Conservation (phyloP, 2,888 invertebrate species). For the Hyalella azteca region DNA sequence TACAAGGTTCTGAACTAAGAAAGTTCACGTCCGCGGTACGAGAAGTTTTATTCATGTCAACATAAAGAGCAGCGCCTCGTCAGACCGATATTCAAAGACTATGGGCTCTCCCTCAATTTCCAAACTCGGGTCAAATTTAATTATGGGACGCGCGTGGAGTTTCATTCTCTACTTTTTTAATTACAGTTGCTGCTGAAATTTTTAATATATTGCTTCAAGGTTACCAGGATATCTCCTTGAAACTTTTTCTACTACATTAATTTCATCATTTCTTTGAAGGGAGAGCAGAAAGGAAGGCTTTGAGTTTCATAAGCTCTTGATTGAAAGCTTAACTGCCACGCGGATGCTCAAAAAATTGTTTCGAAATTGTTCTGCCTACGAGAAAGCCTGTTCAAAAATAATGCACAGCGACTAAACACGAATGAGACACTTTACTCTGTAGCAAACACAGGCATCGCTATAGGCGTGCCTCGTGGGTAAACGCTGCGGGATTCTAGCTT, state of each 20-base stretch:
- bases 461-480: too few species aligned
- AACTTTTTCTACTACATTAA: neutral
- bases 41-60: neutral
- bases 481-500: neutral
- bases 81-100: neutral
- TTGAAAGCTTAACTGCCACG: neutral
- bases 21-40: neutral
- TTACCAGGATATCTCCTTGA: neutral
- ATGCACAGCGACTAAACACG: too few species aligned
- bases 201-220: slow-evolving; percentile 9
- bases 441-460: too few species aligned
- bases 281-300: neutral
- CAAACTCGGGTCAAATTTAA: neutral
- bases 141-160: neutral
- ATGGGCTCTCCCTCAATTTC: neutral
- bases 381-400: too few species aligned
- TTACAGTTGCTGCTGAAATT: neutral
- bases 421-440: too few species aligned
- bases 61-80: neutral
- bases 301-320: slow-evolving; percentile 17
- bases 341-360: neutral
- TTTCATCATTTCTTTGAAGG: neutral
- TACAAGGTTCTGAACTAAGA: neutral
- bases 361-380: too few species aligned
- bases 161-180: neutral